Evolutionary conservation across 2,113 vertebrate genomes (phyloP).

Genomic region (Litocranius walleri): DNA sequence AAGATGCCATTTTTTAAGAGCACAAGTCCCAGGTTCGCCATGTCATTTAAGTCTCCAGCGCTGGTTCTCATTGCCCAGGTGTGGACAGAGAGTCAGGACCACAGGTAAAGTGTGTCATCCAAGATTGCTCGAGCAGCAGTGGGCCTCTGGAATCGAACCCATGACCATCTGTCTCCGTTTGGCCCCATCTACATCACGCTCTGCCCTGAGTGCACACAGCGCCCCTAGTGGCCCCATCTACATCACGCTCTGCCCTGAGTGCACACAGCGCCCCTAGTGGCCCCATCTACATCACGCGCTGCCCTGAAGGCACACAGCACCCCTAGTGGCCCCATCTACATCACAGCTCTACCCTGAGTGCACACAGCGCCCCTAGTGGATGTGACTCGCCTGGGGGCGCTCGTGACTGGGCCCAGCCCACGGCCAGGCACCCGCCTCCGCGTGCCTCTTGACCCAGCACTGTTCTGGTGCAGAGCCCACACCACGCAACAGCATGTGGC

Average conservation of each 20-base stretch:
- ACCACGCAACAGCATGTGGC: too few relatives aligned
- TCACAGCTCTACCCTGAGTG: not conserved
- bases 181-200: not conserved
- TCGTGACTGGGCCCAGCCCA: fast-evolving
- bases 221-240: not conserved
- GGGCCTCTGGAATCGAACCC: not conserved
- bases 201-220: not conserved
- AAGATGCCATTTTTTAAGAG: not conserved
- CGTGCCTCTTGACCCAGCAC: not conserved
- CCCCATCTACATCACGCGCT: not conserved
- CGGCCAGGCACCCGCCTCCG: fast-evolving
- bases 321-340: not conserved
- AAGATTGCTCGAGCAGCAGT: not conserved
- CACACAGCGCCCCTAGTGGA: too few relatives aligned
- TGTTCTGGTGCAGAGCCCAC: not conserved
- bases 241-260: not conserved
- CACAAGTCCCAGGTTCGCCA: too few relatives aligned
- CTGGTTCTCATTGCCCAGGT: not conserved
- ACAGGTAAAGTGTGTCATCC: not conserved
- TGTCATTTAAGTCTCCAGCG: not conserved
- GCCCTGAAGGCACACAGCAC: not conserved
- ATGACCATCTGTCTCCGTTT: not conserved
- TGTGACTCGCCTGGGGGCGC: not conserved
- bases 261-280: too few relatives aligned
- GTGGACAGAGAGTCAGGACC: not conserved